Percentiles rank a stretch among this genome's conserved stretches.
Evolutionary conservation across 2,888 invertebrate genomes (phyloP).

Genomic region (Acrobasis consociella): DNA sequence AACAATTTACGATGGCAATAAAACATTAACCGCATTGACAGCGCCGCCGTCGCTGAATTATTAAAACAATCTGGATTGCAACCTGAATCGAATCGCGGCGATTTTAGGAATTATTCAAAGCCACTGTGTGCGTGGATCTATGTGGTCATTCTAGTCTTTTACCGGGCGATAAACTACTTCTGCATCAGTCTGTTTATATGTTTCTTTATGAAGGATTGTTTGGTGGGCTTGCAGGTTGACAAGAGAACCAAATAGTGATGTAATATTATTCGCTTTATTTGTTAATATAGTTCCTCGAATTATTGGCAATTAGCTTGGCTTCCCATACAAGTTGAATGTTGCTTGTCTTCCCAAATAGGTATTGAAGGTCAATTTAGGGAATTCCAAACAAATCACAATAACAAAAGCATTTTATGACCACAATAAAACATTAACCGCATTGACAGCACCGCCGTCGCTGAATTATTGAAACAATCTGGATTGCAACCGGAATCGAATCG

Average conservation of each 20-base stretch:
- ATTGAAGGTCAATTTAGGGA: too few species aligned
- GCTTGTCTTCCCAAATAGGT: too few species aligned
- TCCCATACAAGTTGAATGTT: too few species aligned
- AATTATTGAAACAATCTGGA: conserved; percentile 16
- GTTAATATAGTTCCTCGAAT: too few species aligned
- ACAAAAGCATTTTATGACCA: conserved; percentile 8
- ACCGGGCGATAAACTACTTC: conserved; percentile 1
- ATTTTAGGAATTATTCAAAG: conserved; percentile 12
- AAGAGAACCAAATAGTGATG: too few species aligned
- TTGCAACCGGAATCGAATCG: conserved; percentile 19
- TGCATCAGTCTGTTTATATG: too few species aligned
- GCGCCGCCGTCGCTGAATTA: conserved; percentile 1
- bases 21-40: conserved; percentile 21
- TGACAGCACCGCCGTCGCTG: conserved; percentile 5
- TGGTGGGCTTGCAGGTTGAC: too few species aligned
- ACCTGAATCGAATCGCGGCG: conserved; percentile 16
- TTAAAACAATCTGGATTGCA: conserved; percentile 15
- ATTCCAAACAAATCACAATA: conserved; percentile 9
- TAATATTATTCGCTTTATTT: too few species aligned
- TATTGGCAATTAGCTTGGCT: too few species aligned
- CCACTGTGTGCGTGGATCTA: conserved; percentile 32
- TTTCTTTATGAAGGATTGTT: too few species aligned
- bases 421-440: conserved; percentile 16
- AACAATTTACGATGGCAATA: conserved; percentile 9
- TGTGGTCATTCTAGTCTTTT: conserved; percentile 40